These are phyloP conservation scores for Porites lobata DNA, from an alignment of 92 coral and sea anemone genomes.

Conservation along the genomic window DNA sequence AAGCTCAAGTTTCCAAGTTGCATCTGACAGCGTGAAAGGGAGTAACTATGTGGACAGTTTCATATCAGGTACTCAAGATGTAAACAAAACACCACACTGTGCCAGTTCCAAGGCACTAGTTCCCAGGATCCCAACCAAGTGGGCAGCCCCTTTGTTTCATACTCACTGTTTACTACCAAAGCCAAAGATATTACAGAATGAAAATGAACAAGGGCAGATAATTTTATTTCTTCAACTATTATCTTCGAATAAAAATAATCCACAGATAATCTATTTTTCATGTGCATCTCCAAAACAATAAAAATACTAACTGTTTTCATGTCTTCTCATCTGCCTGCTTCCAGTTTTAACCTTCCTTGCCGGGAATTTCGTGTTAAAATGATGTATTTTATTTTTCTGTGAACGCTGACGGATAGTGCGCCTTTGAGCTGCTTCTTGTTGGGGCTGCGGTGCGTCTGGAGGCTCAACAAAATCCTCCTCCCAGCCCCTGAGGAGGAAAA, in stretches of 20 bases:
- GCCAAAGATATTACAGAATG: no score
- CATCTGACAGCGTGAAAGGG: no score
- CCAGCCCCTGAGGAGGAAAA: conserved; percentile 52
- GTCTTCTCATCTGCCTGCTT: conserved; percentile 78
- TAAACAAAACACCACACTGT: no score
- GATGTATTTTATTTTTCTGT: conserved; percentile 63
- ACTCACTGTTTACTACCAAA: no score
- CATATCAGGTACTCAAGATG: no score
- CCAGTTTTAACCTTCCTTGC: conserved; percentile 79
- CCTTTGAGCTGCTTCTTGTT: conserved; percentile 41
- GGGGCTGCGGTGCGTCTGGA: conserved; percentile 33
- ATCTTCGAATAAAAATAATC: neutral
- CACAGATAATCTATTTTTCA: neutral
- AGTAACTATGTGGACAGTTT: no score
- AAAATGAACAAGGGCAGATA: no score
- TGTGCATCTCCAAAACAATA: neutral
- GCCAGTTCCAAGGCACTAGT: no score
- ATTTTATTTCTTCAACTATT: no score
- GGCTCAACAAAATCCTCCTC: conserved; percentile 55
- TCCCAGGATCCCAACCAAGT: no score
- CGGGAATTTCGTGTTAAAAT: conserved; percentile 48
- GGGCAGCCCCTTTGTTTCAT: no score
- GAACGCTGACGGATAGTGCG: conserved; percentile 55
- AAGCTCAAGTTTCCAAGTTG: no score
- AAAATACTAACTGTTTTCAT: conserved; percentile 89